Evolutionary conservation across 2,797 vertebrate genomes (phyloP).

Genomic region (Premnoplex brunnescens): DNA sequence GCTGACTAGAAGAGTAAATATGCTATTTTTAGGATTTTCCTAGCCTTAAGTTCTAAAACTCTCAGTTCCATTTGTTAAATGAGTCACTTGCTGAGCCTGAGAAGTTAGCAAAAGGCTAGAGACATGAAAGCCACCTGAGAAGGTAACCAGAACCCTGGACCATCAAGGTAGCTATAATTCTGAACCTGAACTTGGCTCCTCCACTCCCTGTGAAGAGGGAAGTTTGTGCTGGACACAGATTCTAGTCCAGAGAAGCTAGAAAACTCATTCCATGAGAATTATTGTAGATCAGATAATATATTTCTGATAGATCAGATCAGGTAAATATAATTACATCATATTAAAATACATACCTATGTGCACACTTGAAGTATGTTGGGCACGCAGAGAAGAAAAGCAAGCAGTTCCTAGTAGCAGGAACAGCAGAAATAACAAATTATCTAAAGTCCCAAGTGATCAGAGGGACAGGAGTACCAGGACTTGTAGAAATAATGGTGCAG

Average conservation of each 20-base stretch:
- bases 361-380: not conserved
- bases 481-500: not conserved
- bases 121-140: not conserved
- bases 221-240: not conserved
- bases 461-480: rapidly evolving
- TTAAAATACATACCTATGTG: not conserved
- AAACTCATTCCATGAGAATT: not conserved
- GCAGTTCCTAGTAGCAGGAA: not conserved
- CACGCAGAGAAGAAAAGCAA: not conserved
- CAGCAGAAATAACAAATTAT: not conserved
- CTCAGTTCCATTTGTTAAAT: not conserved
- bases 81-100: not conserved
- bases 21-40: not conserved
- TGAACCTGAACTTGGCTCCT: not conserved
- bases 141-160: not conserved
- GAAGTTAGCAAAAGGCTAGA: not conserved
- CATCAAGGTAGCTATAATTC: not conserved
- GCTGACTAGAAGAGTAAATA: not conserved
- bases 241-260: not conserved
- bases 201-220: not conserved
- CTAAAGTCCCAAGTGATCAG: not conserved
- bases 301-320: not conserved
- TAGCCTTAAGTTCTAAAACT: not conserved
- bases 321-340: not conserved
- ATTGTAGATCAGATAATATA: not conserved